Conservation (phyloP, 2,113 vertebrate species). For the Sylvia atricapilla region DNA sequence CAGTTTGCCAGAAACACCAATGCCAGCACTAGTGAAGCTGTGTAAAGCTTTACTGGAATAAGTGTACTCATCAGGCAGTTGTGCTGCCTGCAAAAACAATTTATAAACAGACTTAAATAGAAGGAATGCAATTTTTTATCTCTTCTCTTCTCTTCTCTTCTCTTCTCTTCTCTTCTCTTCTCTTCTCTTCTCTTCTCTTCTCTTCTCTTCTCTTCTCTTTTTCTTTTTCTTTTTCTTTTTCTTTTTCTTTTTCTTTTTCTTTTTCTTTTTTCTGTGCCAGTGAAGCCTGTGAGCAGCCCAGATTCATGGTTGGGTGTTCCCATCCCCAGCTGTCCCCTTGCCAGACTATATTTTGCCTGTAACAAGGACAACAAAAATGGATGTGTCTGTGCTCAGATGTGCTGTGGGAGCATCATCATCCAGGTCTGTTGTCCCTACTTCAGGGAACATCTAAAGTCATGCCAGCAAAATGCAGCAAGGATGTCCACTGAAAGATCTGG, state of each 20-base stretch:
- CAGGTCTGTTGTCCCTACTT: not conserved
- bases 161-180: too few species aligned
- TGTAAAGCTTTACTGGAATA: not conserved
- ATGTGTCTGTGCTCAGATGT: not conserved
- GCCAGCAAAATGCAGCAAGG: not conserved
- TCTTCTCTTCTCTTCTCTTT: too few species aligned
- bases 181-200: too few species aligned
- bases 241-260: too few species aligned
- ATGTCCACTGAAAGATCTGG: not conserved
- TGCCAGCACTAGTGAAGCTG: not conserved
- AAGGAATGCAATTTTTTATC: not conserved
- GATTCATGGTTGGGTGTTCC: not conserved
- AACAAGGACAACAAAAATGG: not conserved
- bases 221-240: too few species aligned
- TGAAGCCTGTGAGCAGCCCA: not conserved
- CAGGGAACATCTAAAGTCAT: not conserved
- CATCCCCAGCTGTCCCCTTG: not conserved
- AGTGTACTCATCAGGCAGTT: not conserved
- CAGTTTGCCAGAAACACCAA: not conserved
- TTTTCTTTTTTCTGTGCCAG: not conserved
- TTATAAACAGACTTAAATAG: not conserved
- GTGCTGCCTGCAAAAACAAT: not conserved
- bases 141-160: accelerated
- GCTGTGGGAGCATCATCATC: not conserved
- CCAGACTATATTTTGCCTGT: not conserved